A percentile compares a stretch with the other conserved stretches of the same genome.
phyloP scores from a whole-genome alignment of 2,113 vertebrate genomes.

The Furnarius figulus region DNA sequence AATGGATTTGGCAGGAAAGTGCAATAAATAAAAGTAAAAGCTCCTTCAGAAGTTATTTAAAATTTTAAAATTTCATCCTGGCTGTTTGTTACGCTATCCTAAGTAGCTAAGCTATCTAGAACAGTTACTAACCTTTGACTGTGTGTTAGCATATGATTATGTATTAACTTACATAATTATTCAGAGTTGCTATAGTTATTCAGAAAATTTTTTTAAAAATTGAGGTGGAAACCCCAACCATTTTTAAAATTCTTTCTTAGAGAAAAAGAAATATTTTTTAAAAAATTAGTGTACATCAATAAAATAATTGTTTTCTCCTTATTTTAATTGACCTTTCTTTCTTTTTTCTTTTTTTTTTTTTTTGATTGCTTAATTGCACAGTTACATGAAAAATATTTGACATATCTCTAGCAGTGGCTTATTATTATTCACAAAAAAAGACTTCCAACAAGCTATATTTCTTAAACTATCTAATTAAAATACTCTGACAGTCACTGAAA shows the following conservation, averaged over 20 bases:
- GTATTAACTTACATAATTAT: background rate
- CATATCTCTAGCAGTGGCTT: fast-evolving
- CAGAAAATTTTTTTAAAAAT: background rate
- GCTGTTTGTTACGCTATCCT: background rate
- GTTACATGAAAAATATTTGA: background rate
- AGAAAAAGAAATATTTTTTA: background rate
- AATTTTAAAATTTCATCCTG: background rate
- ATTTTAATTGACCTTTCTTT: background rate
- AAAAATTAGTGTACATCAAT: background rate
- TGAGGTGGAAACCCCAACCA: fast-evolving
- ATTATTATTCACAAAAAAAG: background rate
- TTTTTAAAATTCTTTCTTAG: background rate
- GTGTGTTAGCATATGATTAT: background rate
- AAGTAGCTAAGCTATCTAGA: background rate
- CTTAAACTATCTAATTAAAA: background rate
- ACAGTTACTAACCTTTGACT: background rate
- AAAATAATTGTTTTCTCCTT: background rate
- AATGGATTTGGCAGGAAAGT: background rate
- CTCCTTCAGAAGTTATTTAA: background rate
- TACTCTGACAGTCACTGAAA: background rate
- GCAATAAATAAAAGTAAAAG: background rate
- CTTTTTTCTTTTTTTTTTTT: background rate
- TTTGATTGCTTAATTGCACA: background rate
- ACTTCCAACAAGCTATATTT: background rate
- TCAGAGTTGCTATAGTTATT: background rate